Percentiles rank a stretch among this genome's conserved stretches.
These are phyloP conservation scores for Papilio polytes DNA, from an alignment of 1,140 invertebrate species.

Conservation along the genomic window DNA sequence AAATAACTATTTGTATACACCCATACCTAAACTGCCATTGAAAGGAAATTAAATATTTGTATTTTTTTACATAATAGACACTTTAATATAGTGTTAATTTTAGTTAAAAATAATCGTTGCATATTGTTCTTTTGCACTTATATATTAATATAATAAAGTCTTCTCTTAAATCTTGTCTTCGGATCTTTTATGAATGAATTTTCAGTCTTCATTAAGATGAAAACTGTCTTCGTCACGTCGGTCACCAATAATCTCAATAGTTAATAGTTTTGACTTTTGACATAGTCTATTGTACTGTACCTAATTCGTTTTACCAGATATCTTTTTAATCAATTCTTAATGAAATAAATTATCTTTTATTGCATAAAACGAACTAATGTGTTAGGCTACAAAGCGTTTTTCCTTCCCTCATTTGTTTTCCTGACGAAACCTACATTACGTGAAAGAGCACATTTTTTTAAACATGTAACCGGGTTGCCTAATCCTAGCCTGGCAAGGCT, in stretches of 20 bases:
- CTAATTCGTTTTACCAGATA: not conserved
- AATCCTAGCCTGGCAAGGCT: no score
- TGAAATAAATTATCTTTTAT: not conserved
- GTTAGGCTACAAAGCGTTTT: no score
- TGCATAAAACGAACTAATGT: not conserved
- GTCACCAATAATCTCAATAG: slow-evolving; percentile 22
- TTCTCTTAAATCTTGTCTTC: not conserved
- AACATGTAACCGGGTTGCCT: no score
- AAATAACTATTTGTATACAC: not conserved
- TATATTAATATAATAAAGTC: not conserved
- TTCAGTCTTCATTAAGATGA: not conserved
- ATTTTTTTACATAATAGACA: slow-evolving; percentile 9
- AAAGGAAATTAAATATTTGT: not conserved
- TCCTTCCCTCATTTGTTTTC: no score
- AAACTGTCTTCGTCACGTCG: no score
- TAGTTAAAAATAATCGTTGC: not conserved
- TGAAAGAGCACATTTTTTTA: no score
- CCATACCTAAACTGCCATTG: not conserved
- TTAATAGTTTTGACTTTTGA: not conserved
- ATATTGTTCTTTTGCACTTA: not conserved
- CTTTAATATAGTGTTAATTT: not conserved
- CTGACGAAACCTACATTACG: no score
- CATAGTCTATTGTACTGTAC: not conserved
- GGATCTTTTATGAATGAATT: not conserved
- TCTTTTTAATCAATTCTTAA: not conserved